phyloP scores from a whole-genome alignment of 1,140 invertebrate species.

The Bilobella aurantiaca region DNA sequence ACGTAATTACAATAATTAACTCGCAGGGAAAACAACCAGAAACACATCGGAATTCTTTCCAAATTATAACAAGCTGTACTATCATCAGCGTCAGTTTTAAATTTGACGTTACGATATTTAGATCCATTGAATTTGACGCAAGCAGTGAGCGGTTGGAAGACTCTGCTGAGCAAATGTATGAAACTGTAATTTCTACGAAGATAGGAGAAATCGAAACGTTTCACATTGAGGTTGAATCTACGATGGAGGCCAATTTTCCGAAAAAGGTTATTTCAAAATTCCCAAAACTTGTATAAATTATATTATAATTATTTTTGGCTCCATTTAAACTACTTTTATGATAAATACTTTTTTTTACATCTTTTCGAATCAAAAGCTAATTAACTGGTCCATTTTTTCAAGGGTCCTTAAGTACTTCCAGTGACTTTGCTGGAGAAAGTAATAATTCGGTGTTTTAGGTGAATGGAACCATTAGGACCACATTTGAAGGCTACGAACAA shows the following conservation, averaged over 20 bases:
- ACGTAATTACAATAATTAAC: constrained; percentile 12
- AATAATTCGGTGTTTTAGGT: constrained; percentile 21
- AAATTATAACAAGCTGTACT: too few species aligned
- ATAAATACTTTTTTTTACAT: neutral
- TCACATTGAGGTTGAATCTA: constrained; percentile 28
- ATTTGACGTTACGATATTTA: too few species aligned
- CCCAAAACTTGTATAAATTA: too few species aligned
- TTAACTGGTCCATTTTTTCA: too few species aligned
- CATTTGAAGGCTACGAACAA: constrained; percentile 1
- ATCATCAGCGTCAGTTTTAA: too few species aligned
- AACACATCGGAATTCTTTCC: too few species aligned
- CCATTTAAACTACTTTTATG: neutral
- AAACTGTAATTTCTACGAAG: constrained; percentile 10
- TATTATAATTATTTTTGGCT: too few species aligned
- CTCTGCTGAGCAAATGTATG: neutral
- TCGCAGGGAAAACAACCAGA: neutral
- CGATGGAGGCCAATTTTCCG: constrained; percentile 22
- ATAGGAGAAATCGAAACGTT: constrained; percentile 15
- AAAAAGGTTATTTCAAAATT: too few species aligned
- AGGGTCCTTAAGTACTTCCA: too few species aligned
- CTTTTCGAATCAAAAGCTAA: too few species aligned
- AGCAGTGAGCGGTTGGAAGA: constrained; percentile 10
- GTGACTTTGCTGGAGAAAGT: too few species aligned
- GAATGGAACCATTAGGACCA: constrained; percentile 22
- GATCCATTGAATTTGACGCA: constrained; percentile 18